These are phyloP conservation scores for Carpatolechia fugitivella DNA, from an alignment of 2,888 invertebrate genomes.

Conservation along the genomic window DNA sequence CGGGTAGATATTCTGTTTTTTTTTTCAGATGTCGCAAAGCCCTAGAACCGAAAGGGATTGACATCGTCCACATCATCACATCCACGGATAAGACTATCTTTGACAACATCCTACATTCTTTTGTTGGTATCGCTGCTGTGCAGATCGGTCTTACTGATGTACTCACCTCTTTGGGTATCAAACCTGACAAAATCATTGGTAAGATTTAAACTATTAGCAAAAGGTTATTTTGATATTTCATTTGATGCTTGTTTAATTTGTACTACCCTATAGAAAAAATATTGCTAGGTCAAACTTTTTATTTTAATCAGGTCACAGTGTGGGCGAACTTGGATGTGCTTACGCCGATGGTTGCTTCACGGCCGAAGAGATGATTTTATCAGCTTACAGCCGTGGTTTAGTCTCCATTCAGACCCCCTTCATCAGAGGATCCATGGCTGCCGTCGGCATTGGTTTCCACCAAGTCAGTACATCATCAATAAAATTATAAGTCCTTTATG, in stretches of 20 bases:
- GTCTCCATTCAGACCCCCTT: slow-evolving; percentile 85
- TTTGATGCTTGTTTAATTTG: too few relatives aligned
- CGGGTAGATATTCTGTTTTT: too few relatives aligned
- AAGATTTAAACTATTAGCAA: too few relatives aligned
- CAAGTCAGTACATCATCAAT: slow-evolving; percentile 47
- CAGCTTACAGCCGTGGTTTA: slow-evolving; percentile 88
- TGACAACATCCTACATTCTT: slow-evolving; percentile 83
- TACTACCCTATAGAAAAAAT: too few relatives aligned
- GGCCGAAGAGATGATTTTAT: slow-evolving; percentile 89
- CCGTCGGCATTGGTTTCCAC: slow-evolving; percentile 83
- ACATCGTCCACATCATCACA: slow-evolving; percentile 83
- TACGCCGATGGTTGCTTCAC: slow-evolving; percentile 96
- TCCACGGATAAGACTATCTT: slow-evolving; percentile 75
- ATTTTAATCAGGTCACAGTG: slow-evolving; percentile 86
- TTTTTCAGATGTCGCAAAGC: slow-evolving; percentile 76
- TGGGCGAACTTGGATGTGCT: slow-evolving; percentile 96
- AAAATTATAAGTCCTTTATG: too few relatives aligned
- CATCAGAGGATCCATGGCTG: slow-evolving; percentile 91
- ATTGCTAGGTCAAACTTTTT: too few relatives aligned
- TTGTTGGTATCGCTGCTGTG: slow-evolving; percentile 87
- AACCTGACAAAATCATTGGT: slow-evolving; percentile 87
- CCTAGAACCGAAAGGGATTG: slow-evolving; percentile 81
- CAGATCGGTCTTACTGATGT: slow-evolving; percentile 79
- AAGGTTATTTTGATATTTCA: too few relatives aligned
- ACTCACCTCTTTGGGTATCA: slow-evolving; percentile 74